Base-by-base conservation (phyloP, 2,888 invertebrate species). In the Drosophila villosipedis region DNA sequence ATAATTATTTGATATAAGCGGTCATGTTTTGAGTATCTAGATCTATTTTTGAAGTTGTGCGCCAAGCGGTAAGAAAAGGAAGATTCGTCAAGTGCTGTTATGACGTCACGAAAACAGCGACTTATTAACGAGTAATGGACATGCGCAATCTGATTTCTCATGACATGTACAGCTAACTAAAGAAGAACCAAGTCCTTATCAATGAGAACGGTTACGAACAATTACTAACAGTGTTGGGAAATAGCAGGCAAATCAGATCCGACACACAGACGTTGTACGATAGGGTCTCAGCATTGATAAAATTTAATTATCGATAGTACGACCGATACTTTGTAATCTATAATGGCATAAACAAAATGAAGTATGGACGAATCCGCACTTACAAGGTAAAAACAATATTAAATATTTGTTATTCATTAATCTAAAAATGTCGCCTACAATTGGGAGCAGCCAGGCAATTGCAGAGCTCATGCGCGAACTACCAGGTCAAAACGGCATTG, bases 381-480 rank as follows among this genome's bases (percentile, higher is more conserved):
- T 30, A 91, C 91, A 1, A 82, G 83, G 91, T 91, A 84, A 70
- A 43, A 35, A 19, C 14, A 65, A 67, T n/a, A 60, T 9, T 53
- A 53, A 53, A n/a, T 0, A 4, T 19, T 37, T 35, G 22, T 25
- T 54, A 12, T 22, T 35, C 1, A 19, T 28, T 10, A 37, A 5
- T 22, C 25, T 1, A 4, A 25, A 47, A 1, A 25, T 47, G 0
- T 47, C 47, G 9, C 4, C 25, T 47, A 16, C 9, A 47, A 43
- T 22, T 43, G 9, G 54, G 12, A 58, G 25, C 62, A 92, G 92
- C 47, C 76, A 81, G 76, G 92, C 92, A 5, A 86, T 92, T 57
- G 88, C 80, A 10, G 92, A 92, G 72, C 80, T 92, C 0, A 80
- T 92, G 73, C 80, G 76, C 2, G 91, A 85, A n/a, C 75, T 91